Evolutionary conservation across 2,888 invertebrate species (phyloP).

Genomic region (Drosophila differens): DNA sequence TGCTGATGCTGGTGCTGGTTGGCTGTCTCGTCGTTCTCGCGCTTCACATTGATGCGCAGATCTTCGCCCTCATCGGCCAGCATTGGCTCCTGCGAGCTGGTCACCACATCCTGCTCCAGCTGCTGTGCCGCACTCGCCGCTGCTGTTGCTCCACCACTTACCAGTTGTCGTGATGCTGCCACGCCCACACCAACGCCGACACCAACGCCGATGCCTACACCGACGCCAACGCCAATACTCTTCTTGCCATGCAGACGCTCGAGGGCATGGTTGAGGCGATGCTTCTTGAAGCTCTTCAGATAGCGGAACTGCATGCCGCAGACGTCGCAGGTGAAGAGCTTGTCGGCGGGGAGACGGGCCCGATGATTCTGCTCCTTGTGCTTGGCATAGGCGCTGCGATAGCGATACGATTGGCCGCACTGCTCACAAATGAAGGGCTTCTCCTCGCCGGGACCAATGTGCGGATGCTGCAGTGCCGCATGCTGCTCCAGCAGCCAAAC

Average conservation of each 20-base stretch:
- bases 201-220: conserved; percentile 29
- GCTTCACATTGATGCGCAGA: conserved; percentile 87
- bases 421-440: conserved; percentile 96
- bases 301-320: conserved; percentile 97
- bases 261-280: conserved; percentile 93
- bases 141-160: conserved; percentile 19
- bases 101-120: conserved; percentile 88
- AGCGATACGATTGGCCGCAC: conserved; percentile 95
- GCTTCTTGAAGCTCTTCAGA: conserved; percentile 95
- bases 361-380: conserved; percentile 96
- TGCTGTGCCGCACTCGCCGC: conserved; percentile 44
- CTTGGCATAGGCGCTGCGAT: conserved; percentile 93
- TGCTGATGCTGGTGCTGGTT: conserved; percentile 72
- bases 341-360: conserved; percentile 94
- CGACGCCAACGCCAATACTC: conserved; percentile 56
- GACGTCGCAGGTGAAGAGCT: conserved; percentile 95
- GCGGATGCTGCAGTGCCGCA: conserved; percentile 92
- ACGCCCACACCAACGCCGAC: conserved; percentile 10
- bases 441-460: conserved; percentile 89
- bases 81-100: conserved; percentile 89
- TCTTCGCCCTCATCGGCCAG: conserved; percentile 87
- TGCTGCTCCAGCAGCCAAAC: conserved; percentile 95
- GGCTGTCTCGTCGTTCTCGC: conserved; percentile 86
- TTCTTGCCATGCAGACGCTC: conserved; percentile 92
- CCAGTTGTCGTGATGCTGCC: conserved; percentile 15